Conservation (phyloP, 1,140 invertebrate species). For the Drosophila eugracilis region DNA sequence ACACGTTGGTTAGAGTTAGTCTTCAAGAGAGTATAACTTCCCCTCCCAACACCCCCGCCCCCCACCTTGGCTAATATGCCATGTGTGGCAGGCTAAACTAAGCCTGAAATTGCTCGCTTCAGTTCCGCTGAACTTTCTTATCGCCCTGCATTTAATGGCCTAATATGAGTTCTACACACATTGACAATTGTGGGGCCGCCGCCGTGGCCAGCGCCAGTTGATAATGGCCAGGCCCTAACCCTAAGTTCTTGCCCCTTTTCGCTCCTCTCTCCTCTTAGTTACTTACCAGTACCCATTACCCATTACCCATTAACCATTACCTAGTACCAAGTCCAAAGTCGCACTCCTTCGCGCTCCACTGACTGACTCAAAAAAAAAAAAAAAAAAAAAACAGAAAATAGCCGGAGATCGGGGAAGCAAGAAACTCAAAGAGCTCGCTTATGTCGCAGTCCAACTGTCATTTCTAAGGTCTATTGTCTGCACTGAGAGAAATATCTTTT, state of each 20-base stretch:
- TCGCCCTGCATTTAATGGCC: conserved; percentile 79
- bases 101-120: conserved; percentile 81
- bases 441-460: conserved; percentile 44
- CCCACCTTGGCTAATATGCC: not conserved
- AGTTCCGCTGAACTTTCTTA: conserved; percentile 83
- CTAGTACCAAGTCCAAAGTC: conserved; percentile 21
- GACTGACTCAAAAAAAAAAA: conserved; percentile 60
- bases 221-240: conserved; percentile 22
- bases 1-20: conserved; percentile 48
- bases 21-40: not conserved
- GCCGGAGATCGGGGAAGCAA: conserved; percentile 10
- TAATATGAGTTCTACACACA: conserved; percentile 66
- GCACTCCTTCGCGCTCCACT: conserved; percentile 69
- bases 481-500: conserved; percentile 7
- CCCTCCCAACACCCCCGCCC: not conserved
- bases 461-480: conserved; percentile 6
- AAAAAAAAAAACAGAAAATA: conserved; percentile 23
- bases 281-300: too few relatives aligned
- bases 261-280: too few relatives aligned
- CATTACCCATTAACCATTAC: too few relatives aligned
- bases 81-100: conserved; percentile 60
- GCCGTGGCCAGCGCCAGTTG: conserved; percentile 24
- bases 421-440: conserved; percentile 14
- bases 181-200: conserved; percentile 26
- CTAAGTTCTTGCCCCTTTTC: not conserved